Evolutionary conservation across 2,888 invertebrate genomes (phyloP).

Genomic region (Tetramorium bicarinatum): DNA sequence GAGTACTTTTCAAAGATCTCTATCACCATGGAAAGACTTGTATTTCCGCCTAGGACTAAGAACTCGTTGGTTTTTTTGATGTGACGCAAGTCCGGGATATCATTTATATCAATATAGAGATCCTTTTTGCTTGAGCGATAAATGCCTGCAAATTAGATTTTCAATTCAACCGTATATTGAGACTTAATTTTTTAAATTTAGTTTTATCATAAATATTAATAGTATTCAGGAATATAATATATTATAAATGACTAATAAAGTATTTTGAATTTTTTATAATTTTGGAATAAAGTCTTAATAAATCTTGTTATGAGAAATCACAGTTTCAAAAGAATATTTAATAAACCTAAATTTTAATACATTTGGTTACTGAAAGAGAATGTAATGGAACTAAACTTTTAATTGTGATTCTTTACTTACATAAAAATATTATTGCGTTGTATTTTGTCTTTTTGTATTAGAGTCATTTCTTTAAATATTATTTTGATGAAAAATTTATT

Average conservation of each 20-base stretch:
- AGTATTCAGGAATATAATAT: too few relatives aligned
- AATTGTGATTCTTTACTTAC: too few relatives aligned
- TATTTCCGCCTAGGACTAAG: conserved; percentile 88
- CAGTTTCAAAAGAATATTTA: neutral
- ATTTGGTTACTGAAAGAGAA: too few relatives aligned
- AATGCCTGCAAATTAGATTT: conserved; percentile 82
- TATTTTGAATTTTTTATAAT: neutral
- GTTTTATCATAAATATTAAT: too few relatives aligned
- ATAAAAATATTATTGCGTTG: too few relatives aligned
- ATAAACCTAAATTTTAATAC: neutral
- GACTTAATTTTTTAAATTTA: too few relatives aligned
- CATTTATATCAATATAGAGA: conserved; percentile 87
- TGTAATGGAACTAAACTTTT: too few relatives aligned
- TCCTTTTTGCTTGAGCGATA: conserved; percentile 86
- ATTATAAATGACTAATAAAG: neutral
- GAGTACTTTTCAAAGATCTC: conserved; percentile 86
- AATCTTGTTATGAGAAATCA: neutral
- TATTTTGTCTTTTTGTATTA: too few relatives aligned
- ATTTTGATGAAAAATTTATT: neutral
- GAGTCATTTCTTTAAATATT: neutral
- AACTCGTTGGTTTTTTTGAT: conserved; percentile 79
- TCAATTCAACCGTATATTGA: too few relatives aligned
- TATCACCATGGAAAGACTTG: conserved; percentile 88
- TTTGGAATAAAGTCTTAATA: neutral
- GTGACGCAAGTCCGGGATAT: conserved; percentile 86